Evolutionary conservation across 2,797 vertebrate species (phyloP).

Genomic region (Tachyglossus aculeatus): DNA sequence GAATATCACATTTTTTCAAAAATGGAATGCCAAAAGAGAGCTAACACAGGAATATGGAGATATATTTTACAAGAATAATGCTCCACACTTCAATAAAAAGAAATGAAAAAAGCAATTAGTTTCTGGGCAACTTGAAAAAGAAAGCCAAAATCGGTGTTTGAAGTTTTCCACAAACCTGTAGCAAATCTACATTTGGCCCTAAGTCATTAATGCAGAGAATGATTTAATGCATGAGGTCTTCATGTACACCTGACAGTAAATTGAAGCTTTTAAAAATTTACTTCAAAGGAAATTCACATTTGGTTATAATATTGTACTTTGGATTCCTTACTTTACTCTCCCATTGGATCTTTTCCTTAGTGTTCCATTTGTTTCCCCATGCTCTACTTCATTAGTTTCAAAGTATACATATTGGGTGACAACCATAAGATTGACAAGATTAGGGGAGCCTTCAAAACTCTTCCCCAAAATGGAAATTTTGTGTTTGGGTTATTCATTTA

Average conservation of each 20-base stretch:
- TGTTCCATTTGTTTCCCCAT: neutral
- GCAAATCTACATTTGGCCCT: neutral
- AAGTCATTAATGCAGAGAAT: neutral
- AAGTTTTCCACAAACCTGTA: neutral
- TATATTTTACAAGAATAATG: neutral
- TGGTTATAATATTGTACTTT: neutral
- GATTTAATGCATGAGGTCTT: neutral
- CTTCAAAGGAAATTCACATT: neutral
- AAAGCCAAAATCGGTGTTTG: neutral
- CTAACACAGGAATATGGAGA: neutral
- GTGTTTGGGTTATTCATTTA: no score
- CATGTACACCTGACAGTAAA: neutral
- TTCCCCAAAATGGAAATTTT: no score
- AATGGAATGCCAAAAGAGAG: neutral
- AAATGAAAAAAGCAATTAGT: neutral
- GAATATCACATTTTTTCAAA: neutral
- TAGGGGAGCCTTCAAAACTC: no score
- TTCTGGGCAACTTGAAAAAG: neutral
- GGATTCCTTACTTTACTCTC: neutral
- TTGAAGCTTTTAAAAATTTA: neutral
- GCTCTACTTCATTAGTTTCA: no score
- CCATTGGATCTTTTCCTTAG: neutral
- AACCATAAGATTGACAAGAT: no score
- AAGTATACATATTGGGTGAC: no score
- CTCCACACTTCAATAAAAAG: neutral